A percentile compares a stretch with the other conserved stretches of the same genome.
Conservation (phyloP, 1,140 invertebrate genomes). For the Heterodera schachtii region DNA sequence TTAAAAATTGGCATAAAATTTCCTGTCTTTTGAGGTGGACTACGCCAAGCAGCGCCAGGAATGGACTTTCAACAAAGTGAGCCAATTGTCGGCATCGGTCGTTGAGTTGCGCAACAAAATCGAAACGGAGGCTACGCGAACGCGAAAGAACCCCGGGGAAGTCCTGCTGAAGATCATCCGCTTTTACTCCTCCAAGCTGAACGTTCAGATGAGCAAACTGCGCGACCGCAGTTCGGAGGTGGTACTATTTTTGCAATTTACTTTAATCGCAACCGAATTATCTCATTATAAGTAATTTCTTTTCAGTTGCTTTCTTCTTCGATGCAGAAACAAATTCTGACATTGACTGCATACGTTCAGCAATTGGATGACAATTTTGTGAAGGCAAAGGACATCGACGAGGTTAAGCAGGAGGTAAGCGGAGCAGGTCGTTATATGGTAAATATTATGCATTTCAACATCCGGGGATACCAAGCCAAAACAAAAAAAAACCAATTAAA, state of each 20-base stretch:
- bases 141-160: constrained; percentile 28
- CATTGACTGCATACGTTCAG: neutral
- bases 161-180: constrained; percentile 35
- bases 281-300: too few species aligned
- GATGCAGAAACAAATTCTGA: constrained; percentile 13
- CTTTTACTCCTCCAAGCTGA: constrained; percentile 26
- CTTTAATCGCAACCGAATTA: too few species aligned
- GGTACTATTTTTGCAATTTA: neutral
- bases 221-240: constrained; percentile 23
- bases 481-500: neutral
- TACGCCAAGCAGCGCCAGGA: constrained; percentile 35
- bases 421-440: neutral
- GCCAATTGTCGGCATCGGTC: constrained; percentile 22
- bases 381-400: constrained; percentile 15
- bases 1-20: neutral
- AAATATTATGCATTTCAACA: too few species aligned
- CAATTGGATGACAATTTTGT: constrained; percentile 12
- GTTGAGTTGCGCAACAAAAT: constrained; percentile 33
- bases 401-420: constrained; percentile 18
- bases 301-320: constrained; percentile 20
- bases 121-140: constrained; percentile 33
- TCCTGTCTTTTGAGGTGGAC: constrained; percentile 24
- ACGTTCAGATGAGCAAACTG: constrained; percentile 28
- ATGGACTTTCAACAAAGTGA: constrained; percentile 40
- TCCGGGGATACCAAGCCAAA: neutral